Evolutionary conservation across 37 sponge, comb jelly and placozoan species (phyloP).

Genomic region (Cliona cf. orientalis): DNA sequence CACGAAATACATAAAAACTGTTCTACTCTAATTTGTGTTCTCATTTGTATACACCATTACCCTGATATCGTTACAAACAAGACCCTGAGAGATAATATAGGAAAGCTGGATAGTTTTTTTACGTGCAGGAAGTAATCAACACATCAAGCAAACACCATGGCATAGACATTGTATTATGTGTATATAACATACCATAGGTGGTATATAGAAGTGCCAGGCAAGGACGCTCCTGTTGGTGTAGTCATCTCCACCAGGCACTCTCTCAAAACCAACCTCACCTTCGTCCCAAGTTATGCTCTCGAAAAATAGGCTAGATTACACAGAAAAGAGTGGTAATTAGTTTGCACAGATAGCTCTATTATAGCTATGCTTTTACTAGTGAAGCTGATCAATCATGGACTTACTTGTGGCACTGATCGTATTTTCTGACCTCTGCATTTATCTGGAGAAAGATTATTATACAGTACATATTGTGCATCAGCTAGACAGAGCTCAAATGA

Average conservation of each 20-base stretch:
- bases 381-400: not conserved
- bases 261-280: constrained; percentile 76
- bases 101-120: too few relatives aligned
- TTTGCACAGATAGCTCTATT: not conserved
- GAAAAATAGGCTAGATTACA: constrained; percentile 69
- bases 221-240: constrained; percentile 87
- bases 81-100: too few relatives aligned
- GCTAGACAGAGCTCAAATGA: not conserved
- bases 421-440: constrained; percentile 52
- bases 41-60: too few relatives aligned
- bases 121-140: too few relatives aligned
- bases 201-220: constrained; percentile 86
- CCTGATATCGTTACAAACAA: too few relatives aligned
- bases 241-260: constrained; percentile 78
- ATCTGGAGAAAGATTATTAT: constrained; percentile 32
- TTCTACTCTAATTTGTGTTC: too few relatives aligned
- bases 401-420: constrained; percentile 71
- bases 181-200: constrained; percentile 59
- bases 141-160: too few relatives aligned
- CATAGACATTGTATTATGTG: too few relatives aligned
- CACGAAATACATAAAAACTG: not conserved
- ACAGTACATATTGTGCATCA: not conserved
- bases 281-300: constrained; percentile 88
- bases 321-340: not conserved
- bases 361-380: not conserved